Percentiles rank a stretch among this genome's conserved stretches.
phyloP scores from a whole-genome alignment of 2,113 vertebrate genomes.

The Colinus virginianus region DNA sequence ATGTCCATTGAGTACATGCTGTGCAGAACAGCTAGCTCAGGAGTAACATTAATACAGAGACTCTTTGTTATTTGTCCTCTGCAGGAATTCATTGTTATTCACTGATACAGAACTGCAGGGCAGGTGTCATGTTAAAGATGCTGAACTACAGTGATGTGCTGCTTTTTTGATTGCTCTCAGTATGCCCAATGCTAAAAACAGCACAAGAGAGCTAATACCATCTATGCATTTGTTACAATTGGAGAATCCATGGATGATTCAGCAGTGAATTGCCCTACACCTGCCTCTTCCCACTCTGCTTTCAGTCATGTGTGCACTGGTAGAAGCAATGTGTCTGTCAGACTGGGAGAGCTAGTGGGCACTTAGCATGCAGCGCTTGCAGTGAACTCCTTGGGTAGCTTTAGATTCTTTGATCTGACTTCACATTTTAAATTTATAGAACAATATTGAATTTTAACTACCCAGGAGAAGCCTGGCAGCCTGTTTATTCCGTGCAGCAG shows the following conservation, averaged over 20 bases:
- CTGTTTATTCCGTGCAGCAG: neutral
- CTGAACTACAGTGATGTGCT: neutral
- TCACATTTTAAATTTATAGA: neutral
- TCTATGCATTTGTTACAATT: neutral
- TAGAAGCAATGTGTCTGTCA: neutral
- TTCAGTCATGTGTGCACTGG: neutral
- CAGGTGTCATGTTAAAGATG: neutral
- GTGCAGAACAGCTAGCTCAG: neutral
- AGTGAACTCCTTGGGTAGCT: neutral
- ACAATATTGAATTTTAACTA: neutral
- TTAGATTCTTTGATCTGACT: neutral
- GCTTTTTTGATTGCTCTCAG: neutral
- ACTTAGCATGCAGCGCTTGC: neutral
- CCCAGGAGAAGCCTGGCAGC: neutral
- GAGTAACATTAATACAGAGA: neutral
- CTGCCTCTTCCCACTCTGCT: neutral
- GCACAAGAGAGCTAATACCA: neutral
- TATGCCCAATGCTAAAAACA: neutral
- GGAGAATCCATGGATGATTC: neutral
- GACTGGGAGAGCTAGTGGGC: neutral
- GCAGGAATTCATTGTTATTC: neutral
- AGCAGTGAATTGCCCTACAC: neutral
- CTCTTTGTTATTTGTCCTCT: neutral
- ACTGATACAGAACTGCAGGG: neutral
- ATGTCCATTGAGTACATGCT: accelerated